Conservation (phyloP, 2,113 vertebrate genomes). For the Centropristis striata region DNA sequence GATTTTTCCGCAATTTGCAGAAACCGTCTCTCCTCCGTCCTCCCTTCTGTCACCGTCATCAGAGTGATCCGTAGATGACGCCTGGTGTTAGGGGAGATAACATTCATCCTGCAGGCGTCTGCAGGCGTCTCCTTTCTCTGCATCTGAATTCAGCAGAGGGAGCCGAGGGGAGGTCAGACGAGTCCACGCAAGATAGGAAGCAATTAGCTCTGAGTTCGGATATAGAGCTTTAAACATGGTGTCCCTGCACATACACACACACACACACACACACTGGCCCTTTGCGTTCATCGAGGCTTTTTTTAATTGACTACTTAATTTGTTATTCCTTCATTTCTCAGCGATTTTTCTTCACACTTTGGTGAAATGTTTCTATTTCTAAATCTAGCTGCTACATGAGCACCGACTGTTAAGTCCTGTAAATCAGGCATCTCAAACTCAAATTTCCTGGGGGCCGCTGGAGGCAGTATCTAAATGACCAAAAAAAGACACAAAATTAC, state of each 20-base stretch:
- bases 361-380: neutral
- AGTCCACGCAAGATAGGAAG: conserved; percentile 36
- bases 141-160: neutral
- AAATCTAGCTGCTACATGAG: neutral
- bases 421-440: no score
- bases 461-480: no score
- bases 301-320: conserved; percentile 31
- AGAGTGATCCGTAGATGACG: neutral
- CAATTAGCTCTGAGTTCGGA: conserved; percentile 50
- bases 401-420: neutral
- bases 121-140: neutral
- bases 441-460: no score
- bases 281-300: neutral
- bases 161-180: conserved; percentile 29
- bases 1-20: neutral
- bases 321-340: neutral
- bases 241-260: conserved; percentile 8
- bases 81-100: neutral
- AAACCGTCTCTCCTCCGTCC: neutral
- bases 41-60: neutral
- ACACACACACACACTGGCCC: conserved; percentile 14
- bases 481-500: no score
- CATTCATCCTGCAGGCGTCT: conserved; percentile 14
- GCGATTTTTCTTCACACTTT: neutral
- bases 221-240: conserved; percentile 36